Evolutionary conservation across 2,888 invertebrate species (phyloP).

Genomic region (Drosophila infuscata): DNA sequence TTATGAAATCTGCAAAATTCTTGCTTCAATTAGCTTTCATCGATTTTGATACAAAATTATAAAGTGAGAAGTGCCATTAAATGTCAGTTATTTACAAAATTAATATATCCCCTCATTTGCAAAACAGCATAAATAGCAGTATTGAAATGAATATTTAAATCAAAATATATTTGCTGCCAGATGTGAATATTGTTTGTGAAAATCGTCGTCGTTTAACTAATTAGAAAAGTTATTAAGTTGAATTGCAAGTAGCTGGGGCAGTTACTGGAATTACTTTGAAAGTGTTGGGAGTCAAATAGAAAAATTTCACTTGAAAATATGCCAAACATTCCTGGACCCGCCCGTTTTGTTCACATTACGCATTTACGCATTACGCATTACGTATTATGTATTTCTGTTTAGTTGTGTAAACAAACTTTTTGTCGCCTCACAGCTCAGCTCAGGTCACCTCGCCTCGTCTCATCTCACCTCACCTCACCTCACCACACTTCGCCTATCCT

Average conservation of each 20-base stretch:
- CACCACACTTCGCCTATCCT: not conserved
- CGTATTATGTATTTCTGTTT: conserved; percentile 55
- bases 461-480: not conserved
- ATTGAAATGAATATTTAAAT: conserved; percentile 1
- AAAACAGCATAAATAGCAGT: too few relatives aligned
- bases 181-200: conserved; percentile 1
- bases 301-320: conserved; percentile 45
- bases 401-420: conserved; percentile 69
- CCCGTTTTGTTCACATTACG: conserved; percentile 47
- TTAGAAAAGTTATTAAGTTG: conserved; percentile 31
- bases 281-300: conserved; percentile 34
- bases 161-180: conserved; percentile 9
- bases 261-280: conserved; percentile 18
- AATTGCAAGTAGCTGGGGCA: conserved; percentile 5
- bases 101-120: not conserved
- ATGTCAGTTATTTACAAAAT: not conserved
- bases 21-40: not conserved
- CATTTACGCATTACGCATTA: conserved; percentile 55
- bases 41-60: not conserved
- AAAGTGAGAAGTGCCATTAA: not conserved
- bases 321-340: conserved; percentile 39
- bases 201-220: not conserved
- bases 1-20: accelerated
- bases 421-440: conserved; percentile 46
- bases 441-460: not conserved